Percentiles rank a stretch among this genome's conserved stretches.
Evolutionary conservation across 2,888 invertebrate genomes (phyloP).

Genomic region (Ophion ventricosus): DNA sequence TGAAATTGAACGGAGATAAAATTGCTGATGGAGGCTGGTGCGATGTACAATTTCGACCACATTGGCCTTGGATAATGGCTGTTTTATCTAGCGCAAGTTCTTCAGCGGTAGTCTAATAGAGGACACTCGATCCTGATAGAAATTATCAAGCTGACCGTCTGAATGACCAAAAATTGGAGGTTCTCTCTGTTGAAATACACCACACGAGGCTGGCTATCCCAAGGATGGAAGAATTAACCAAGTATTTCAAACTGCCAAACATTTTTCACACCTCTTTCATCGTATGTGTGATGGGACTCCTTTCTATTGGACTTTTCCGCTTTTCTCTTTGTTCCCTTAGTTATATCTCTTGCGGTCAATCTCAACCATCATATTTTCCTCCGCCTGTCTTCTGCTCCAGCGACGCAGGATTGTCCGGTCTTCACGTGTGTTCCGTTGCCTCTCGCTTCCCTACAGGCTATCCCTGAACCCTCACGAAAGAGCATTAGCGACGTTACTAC

Average conservation of each 20-base stretch:
- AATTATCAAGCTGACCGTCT: too few species aligned
- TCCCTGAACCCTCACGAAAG: constrained; percentile 39
- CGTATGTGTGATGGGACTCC: constrained; percentile 42
- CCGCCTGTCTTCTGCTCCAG: constrained; percentile 9
- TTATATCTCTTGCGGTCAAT: constrained; percentile 35
- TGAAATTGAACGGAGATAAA: neutral
- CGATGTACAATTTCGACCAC: too few species aligned
- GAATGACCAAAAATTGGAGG: too few species aligned
- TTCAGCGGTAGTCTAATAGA: neutral
- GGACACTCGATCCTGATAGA: too few species aligned
- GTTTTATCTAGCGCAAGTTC: neutral
- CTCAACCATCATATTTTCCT: constrained; percentile 38
- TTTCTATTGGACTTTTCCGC: constrained; percentile 3
- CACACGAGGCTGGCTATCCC: too few species aligned
- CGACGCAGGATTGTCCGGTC: constrained; percentile 25
- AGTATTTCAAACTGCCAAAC: constrained; percentile 65
- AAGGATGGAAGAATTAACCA: constrained; percentile 45
- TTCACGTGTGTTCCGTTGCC: constrained; percentile 49
- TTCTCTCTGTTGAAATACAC: too few species aligned
- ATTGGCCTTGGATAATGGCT: neutral
- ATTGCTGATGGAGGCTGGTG: neutral
- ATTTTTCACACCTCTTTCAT: constrained; percentile 65
- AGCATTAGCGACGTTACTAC: constrained; percentile 41
- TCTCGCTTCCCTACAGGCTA: constrained; percentile 44
- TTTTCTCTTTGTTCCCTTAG: neutral